Evolutionary conservation across 2,797 vertebrate species (phyloP).

Genomic region (Serranus cabrilla): DNA sequence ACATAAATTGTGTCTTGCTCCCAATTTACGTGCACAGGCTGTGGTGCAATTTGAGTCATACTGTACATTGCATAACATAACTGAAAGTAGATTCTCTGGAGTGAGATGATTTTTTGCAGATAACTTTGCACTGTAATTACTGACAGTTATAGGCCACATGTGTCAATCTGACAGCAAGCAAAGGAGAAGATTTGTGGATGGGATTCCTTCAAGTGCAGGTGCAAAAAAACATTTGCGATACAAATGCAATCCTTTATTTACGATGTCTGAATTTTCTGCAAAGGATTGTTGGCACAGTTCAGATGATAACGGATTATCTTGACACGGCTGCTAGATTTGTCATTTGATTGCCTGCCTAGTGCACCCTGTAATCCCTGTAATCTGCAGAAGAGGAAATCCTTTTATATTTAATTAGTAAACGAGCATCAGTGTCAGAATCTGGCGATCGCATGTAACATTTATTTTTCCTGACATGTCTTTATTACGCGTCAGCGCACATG

Average conservation of each 20-base stretch:
- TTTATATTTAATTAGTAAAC: conserved; percentile 63
- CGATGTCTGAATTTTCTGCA: neutral
- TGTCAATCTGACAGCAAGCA: neutral
- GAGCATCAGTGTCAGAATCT: conserved; percentile 59
- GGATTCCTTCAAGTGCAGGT: neutral
- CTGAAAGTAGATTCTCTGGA: neutral
- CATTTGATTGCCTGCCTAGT: conserved; percentile 51
- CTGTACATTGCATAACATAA: neutral
- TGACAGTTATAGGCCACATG: neutral
- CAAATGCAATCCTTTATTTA: conserved; percentile 2
- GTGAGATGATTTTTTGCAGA: neutral
- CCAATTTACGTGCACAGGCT: neutral
- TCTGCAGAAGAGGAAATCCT: conserved; percentile 53
- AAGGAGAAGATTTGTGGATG: neutral
- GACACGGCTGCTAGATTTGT: conserved; percentile 36
- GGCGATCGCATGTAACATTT: conserved; percentile 58
- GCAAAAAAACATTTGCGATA: neutral
- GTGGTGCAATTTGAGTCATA: neutral
- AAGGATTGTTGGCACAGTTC: conserved; percentile 17
- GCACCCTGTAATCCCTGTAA: conserved; percentile 54
- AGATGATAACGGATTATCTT: conserved; percentile 36
- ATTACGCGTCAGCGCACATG: conserved; percentile 70
- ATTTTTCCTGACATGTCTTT: conserved; percentile 78
- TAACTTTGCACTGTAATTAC: neutral
- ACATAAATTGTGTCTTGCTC: neutral